Evolutionary conservation across 2,113 vertebrate species (phyloP).

Genomic region (Malaclemys terrapin): DNA sequence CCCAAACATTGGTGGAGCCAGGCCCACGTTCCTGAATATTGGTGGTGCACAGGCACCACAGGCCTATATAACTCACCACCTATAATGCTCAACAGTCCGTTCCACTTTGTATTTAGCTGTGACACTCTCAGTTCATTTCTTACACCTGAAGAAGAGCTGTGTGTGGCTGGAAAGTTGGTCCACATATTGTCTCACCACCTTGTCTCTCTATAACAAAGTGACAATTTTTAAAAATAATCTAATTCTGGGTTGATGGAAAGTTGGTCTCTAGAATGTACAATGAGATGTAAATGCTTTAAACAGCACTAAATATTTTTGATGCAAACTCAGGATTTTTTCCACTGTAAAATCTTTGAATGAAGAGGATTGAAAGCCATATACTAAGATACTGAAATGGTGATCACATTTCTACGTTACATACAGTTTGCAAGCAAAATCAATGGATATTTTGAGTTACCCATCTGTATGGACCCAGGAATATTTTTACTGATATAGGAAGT

Average conservation of each 20-base stretch:
- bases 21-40: no score
- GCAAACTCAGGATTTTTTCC: conserved; percentile 58
- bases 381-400: neutral
- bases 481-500: neutral
- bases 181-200: no score
- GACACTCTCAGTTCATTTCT: no score
- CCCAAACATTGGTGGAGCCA: no score
- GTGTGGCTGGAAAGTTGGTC: no score
- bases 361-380: conserved; percentile 69
- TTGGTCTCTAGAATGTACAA: neutral
- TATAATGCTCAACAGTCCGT: no score
- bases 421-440: neutral
- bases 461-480: neutral
- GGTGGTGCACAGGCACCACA: no score
- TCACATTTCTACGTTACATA: neutral
- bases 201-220: neutral
- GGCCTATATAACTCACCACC: no score
- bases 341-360: conserved; percentile 39
- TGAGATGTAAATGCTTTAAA: conserved; percentile 10
- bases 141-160: no score
- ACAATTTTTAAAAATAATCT: neutral
- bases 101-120: no score
- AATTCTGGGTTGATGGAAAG: conserved; percentile 12
- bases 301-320: rapidly evolving
- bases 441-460: conserved; percentile 5